phyloP scores from a whole-genome alignment of 2,797 vertebrate genomes.

The Anas bernieri region DNA sequence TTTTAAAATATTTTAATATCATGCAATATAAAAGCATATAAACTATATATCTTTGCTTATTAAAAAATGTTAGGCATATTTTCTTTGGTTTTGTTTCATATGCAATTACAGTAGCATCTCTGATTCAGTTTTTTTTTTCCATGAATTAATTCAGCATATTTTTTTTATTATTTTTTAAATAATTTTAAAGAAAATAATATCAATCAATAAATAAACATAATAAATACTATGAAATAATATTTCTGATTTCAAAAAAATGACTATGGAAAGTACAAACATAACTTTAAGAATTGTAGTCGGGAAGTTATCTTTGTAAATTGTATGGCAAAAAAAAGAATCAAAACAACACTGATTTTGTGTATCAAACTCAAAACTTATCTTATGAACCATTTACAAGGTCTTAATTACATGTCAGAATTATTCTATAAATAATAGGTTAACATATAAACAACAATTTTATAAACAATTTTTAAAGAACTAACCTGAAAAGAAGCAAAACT shows the following conservation, averaged over 20 bases:
- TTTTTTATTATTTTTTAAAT: accelerated
- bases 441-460: accelerated
- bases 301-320: neutral
- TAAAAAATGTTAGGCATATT: neutral
- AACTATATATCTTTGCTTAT: neutral
- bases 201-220: neutral
- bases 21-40: neutral
- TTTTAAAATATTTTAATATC: neutral
- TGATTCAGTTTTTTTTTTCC: neutral
- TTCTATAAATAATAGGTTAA: neutral
- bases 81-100: neutral
- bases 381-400: neutral
- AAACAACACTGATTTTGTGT: neutral
- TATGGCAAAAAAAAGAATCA: neutral
- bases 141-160: neutral
- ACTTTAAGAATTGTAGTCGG: neutral
- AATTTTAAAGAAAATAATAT: neutral
- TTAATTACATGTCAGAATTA: neutral
- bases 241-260: neutral
- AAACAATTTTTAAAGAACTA: accelerated
- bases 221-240: neutral
- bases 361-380: neutral
- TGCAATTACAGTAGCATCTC: neutral
- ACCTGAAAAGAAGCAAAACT: neutral
- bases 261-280: neutral